Evolutionary conservation across 2,113 vertebrate genomes (phyloP), one percentile per base, ranked within the genome.

Genomic region (Diglossa brunneiventris): DNA sequence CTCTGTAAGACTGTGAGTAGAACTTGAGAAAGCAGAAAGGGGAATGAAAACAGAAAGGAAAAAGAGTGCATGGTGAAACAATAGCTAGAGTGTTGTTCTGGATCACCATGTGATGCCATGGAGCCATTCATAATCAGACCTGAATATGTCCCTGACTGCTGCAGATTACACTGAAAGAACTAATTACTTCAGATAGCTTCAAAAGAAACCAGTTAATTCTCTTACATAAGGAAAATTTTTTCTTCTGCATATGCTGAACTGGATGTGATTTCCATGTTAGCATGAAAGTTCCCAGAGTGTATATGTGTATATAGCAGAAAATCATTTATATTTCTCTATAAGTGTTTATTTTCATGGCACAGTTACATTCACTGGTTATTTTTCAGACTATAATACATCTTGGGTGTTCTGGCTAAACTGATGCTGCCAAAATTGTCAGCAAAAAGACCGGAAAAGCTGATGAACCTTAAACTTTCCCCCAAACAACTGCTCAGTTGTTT

Each of bases 381-480:
- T 92, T 66, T 20, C 17, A 92, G 62, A 56, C 61, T 64, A 10
- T 72, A 85, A 66, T 67, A 90, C 79, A 72, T 94, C 93, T 96
- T 97, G 95, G 94, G 95, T 96, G 94, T 96, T 95, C 93, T 95
- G 79, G 31, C 72, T 90, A 35, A 80, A 41, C 42, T 41, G 31
- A 77, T 52, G 72, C 88, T 96, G 95, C 94, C 92, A 96, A 93
- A 90, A 81, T 44, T 47, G 85, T 95, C 94, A 96, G 92, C 88
- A 95, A 83, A 96, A 96, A 86, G 64, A 49, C 56, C 6, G 39
- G 94, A 94, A 96, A 93, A 90, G 68, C 79, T 83, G 85, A 91
- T 88, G 90, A 95, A 90, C 92, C 82, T 95, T 95, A 58, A 92
- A 93, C 75, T 86, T 97, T 83, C 59, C 56, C 75, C 35, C 47